phyloP scores from a whole-genome alignment of 2,888 invertebrate genomes.

The Xylophagus ater region DNA sequence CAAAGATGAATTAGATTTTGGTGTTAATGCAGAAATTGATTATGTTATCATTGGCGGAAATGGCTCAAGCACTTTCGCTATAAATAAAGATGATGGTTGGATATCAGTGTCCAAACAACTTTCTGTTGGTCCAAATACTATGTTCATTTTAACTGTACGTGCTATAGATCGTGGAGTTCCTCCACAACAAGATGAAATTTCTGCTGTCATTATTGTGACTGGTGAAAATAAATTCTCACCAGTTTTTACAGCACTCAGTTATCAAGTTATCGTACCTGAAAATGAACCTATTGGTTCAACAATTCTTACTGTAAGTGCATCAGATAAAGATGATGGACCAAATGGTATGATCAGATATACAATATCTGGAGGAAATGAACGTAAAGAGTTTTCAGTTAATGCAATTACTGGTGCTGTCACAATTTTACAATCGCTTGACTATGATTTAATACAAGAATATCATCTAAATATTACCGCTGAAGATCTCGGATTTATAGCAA shows the following conservation, averaged over 20 bases:
- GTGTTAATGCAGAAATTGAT: slow-evolving; percentile 80
- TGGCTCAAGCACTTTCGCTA: slow-evolving; percentile 58
- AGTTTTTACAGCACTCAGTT: slow-evolving; percentile 69
- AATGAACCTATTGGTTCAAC: slow-evolving; percentile 78
- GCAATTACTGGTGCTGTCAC: slow-evolving; percentile 65
- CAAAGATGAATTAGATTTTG: slow-evolving; percentile 67
- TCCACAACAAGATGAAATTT: slow-evolving; percentile 65
- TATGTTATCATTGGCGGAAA: slow-evolving; percentile 67
- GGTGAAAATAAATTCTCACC: slow-evolving; percentile 74
- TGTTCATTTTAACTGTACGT: slow-evolving; percentile 56
- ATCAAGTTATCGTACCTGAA: slow-evolving; percentile 85
- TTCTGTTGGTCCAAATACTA: slow-evolving; percentile 44
- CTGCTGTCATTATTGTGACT: slow-evolving; percentile 65
- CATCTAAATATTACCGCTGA: slow-evolving; percentile 75
- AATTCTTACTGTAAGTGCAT: slow-evolving; percentile 73
- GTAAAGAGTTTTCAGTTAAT: slow-evolving; percentile 70
- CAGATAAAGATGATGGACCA: slow-evolving; percentile 76
- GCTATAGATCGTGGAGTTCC: slow-evolving; percentile 84
- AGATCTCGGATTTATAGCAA: slow-evolving; percentile 74
- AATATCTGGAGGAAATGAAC: slow-evolving; percentile 73
- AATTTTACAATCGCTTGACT: slow-evolving; percentile 72
- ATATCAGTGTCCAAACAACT: slow-evolving; percentile 53
- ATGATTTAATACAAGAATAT: slow-evolving; percentile 74
- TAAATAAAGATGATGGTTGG: slow-evolving; percentile 74
- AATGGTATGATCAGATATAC: slow-evolving; percentile 80